Evolutionary conservation across 2,113 vertebrate genomes (phyloP), one percentile per base, ranked within the genome.

Genomic region (Eudyptes chrysolophus): DNA sequence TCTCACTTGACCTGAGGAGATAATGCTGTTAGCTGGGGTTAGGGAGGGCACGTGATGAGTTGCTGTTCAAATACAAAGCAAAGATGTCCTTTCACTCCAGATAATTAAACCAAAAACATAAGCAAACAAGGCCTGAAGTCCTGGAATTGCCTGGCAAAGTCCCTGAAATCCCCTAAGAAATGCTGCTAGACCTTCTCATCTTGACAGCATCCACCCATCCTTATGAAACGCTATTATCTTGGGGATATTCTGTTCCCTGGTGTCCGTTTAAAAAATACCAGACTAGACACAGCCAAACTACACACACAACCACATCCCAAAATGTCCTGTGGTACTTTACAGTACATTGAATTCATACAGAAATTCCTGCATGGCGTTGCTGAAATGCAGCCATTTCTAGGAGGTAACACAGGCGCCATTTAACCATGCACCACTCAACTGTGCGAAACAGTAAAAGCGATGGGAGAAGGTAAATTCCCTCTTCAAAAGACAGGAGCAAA

Each of bases 1-100:
- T 96, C 78, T 85, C 93, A 85, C 87, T 94, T 87, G 83, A 96
- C 83, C 81, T 61, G 89, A 92, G 84, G 80, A 77, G 74, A 85
- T 94, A 95, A 97, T 66, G 87, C 55, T 86, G 79, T 93, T 96
- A 96, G 90, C 78, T 90, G 87, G 64, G 95, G 89, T 87, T 89
- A 92, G 84, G 22, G 58, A 92, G 76, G 88, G 84, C 71, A 87
- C 72, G 77, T 89, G 83, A 96, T 80, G 81, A 95, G 76, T 84
- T 4, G 42, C 69, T 96, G 72, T 84, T 89, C 84, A 96, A 96
- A 97, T 94, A 94, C 57, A 81, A 91, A 94, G 91, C 36, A 87
- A 95, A 94, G 74, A 84, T 91, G 90, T 94, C 80, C 83, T 95
- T 96, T 95, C 66, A 27, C 52, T 95, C 36, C 46, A 40, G 44